These are phyloP conservation scores for Fringilla coelebs DNA, from an alignment of 2,797 vertebrate genomes.

Conservation along the genomic window DNA sequence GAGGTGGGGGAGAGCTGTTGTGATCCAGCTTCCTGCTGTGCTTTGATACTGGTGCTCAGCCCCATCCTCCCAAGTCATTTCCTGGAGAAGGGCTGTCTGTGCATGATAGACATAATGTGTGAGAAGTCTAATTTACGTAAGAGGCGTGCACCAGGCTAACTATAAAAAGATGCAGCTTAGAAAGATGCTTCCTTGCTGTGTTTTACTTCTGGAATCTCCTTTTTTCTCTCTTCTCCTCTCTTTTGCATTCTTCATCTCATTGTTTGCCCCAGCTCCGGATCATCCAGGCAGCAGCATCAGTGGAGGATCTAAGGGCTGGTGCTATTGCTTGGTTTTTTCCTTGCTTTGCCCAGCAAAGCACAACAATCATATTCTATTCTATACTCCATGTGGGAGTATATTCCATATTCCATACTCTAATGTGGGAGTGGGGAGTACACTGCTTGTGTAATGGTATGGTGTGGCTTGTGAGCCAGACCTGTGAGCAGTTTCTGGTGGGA, in stretches of 20 bases:
- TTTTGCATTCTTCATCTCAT: background rate
- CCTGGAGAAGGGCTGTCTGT: background rate
- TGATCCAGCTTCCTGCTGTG: background rate
- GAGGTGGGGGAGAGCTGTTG: background rate
- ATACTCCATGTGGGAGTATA: background rate
- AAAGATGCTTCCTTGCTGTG: background rate
- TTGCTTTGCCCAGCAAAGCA: background rate
- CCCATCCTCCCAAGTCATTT: no score
- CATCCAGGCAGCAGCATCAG: background rate
- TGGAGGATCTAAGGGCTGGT: background rate
- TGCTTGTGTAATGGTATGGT: background rate
- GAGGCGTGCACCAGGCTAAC: fast-evolving
- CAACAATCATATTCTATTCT: background rate
- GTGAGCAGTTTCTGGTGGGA: background rate
- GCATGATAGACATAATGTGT: fast-evolving
- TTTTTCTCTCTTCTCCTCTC: background rate
- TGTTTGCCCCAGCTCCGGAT: fast-evolving
- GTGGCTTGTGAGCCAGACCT: background rate
- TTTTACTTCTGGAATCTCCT: background rate
- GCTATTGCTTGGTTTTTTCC: background rate
- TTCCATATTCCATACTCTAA: background rate
- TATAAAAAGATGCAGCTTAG: fast-evolving
- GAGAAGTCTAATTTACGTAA: background rate
- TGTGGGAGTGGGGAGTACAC: background rate
- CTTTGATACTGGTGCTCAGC: background rate